Evolutionary conservation across 2,888 invertebrate species (phyloP), one percentile per base, ranked within the genome.

Genomic region (Lepidocyrtoides sp.): DNA sequence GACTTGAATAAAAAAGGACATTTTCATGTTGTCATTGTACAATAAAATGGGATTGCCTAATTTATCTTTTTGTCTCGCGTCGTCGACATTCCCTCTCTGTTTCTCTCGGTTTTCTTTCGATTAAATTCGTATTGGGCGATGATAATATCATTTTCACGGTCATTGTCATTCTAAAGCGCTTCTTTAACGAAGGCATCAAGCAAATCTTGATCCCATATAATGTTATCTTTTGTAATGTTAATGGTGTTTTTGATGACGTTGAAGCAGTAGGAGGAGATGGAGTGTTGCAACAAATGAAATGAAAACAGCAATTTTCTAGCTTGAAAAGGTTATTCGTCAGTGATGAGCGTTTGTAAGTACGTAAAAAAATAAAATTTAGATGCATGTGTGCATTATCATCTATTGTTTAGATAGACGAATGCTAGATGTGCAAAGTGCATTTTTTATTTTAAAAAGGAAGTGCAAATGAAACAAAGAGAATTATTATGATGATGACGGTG

Each of bases 91-190:
- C 7, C 3, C 23, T 23, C 26, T 26, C 1, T 12, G 26, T 66
- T 32, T 66, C 32, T 66, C n/a, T 14, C 32, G 32, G 5, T 60
- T 5, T 44, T 72, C 72, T 44, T 72, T 48, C 72, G 44, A 72
- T 36, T 36, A 36, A 36, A 36, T 23, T 23, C 72, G 72, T 10
- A 17, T 54, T 32, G n/a, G 54, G 54, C 57, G 57, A 69, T 41
- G 51, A 69, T 51, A 51, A 20, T 72, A 81, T 66, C 77, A 87
- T 87, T 66, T 81, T 88, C 88, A 79, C 66, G 79, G 79, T 81
- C 79, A 88, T 81, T 88, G 66, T 79, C 81, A 88, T 57, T 77
- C 7, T 36, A 57, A 87, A 81, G 72, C 36, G 83, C 32, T 79
- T 57, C 79, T 54, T 79, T 79, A 57, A n/a, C 57, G 20, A 44